Evolutionary conservation across 2,113 vertebrate species (phyloP).

Genomic region (Sylvietta virens): DNA sequence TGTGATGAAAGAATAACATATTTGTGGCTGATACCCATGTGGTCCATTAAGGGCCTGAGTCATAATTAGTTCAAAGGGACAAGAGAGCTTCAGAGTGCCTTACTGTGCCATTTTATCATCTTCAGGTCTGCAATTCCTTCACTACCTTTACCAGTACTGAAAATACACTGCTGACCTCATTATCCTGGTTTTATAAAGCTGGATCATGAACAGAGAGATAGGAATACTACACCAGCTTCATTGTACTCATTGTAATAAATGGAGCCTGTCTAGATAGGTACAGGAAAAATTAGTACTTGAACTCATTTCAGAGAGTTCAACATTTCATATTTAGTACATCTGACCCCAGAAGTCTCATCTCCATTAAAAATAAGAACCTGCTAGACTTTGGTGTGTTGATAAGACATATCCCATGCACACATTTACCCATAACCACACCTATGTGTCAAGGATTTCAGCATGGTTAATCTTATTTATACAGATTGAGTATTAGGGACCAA

Average conservation of each 20-base stretch:
- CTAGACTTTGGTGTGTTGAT: neutral
- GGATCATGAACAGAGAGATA: neutral
- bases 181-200: neutral
- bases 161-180: neutral
- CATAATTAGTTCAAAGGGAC: neutral
- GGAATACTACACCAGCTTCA: neutral
- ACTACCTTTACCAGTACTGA: neutral
- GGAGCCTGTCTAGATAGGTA: neutral
- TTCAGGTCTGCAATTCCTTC: neutral
- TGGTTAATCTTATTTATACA: neutral
- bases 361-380: neutral
- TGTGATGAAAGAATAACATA: neutral
- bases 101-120: neutral
- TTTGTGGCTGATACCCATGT: neutral
- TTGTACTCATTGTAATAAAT: neutral
- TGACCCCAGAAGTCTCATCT: neutral
- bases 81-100: neutral
- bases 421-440: neutral
- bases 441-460: neutral
- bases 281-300: neutral
- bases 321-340: neutral
- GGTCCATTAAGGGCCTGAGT: neutral
- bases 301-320: neutral
- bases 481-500: neutral
- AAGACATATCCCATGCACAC: neutral